phyloP scores from a whole-genome alignment of 2,797 vertebrate species.

The Poecile montanus region DNA sequence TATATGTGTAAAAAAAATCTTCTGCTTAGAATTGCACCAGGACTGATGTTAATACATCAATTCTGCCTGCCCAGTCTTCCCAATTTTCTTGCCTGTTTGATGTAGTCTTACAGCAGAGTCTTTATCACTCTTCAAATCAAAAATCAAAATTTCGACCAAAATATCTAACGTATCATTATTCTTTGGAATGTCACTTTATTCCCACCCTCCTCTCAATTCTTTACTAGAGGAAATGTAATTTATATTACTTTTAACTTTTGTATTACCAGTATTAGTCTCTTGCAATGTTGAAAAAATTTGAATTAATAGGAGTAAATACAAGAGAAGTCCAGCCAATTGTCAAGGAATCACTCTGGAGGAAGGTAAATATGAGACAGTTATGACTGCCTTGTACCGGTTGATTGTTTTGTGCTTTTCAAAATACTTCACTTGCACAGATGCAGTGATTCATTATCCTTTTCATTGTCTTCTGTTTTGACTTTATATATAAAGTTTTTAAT shows the following conservation, averaged over 20 bases:
- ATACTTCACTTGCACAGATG: not conserved
- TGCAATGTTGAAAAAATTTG: not conserved
- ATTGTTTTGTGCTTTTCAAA: not conserved
- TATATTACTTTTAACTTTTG: not conserved
- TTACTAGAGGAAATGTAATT: not conserved
- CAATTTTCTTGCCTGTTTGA: not conserved
- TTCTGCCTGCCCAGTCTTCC: not conserved
- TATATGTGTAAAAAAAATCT: not conserved
- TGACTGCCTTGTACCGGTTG: not conserved
- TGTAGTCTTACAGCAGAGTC: not conserved
- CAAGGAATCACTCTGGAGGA: not conserved
- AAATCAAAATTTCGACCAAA: not conserved
- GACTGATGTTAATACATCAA: fast-evolving
- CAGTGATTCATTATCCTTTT: not conserved
- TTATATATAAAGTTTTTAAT: not conserved
- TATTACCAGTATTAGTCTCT: not conserved
- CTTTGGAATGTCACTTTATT: not conserved
- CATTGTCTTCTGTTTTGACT: not conserved
- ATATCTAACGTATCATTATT: not conserved
- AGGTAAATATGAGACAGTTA: not conserved
- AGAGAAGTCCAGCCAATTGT: not conserved
- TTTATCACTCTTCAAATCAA: not conserved
- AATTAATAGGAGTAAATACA: not conserved
- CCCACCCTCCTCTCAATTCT: not conserved
- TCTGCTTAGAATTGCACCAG: not conserved